These are phyloP conservation scores for Bothrops jararaca DNA, from an alignment of 2,113 vertebrate genomes.

Conservation along the genomic window DNA sequence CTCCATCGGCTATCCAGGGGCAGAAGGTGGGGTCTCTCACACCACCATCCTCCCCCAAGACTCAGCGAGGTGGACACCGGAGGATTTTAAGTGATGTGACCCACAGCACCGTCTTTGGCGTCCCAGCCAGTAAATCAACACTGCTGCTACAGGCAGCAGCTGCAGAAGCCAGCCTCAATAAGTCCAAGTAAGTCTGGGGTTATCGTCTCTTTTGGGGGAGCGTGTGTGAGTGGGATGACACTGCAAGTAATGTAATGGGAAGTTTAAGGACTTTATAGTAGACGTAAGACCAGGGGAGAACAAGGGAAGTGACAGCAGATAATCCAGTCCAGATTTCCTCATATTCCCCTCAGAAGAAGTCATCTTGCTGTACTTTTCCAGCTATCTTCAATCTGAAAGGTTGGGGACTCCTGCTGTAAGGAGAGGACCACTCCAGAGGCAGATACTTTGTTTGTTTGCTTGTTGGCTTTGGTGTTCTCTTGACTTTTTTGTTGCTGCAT, in stretches of 20 bases:
- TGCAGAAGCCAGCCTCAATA: slow-evolving; percentile 95
- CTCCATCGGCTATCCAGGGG: slow-evolving; percentile 56
- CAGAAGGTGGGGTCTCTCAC: slow-evolving; percentile 91
- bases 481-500: too few species aligned
- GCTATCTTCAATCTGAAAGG: not conserved
- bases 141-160: slow-evolving; percentile 94
- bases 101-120: slow-evolving; percentile 93
- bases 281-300: not conserved
- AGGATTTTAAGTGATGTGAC: slow-evolving; percentile 97
- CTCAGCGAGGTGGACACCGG: slow-evolving; percentile 86
- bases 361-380: not conserved
- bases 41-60: slow-evolving; percentile 93
- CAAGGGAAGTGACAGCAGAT: not conserved
- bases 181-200: slow-evolving; percentile 85
- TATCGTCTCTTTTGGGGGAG: not conserved
- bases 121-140: slow-evolving; percentile 96
- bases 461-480: not conserved
- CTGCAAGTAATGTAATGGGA: too few species aligned
- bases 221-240: not conserved
- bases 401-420: too few species aligned
- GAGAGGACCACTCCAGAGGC: too few species aligned
- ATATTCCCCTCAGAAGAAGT: not conserved
- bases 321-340: not conserved
- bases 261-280: not conserved
- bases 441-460: too few species aligned